Evolutionary conservation across 23 tunicate genomes (phyloP), one percentile per base, ranked within the genome.

Genomic region (Aplidium turbinatum): DNA sequence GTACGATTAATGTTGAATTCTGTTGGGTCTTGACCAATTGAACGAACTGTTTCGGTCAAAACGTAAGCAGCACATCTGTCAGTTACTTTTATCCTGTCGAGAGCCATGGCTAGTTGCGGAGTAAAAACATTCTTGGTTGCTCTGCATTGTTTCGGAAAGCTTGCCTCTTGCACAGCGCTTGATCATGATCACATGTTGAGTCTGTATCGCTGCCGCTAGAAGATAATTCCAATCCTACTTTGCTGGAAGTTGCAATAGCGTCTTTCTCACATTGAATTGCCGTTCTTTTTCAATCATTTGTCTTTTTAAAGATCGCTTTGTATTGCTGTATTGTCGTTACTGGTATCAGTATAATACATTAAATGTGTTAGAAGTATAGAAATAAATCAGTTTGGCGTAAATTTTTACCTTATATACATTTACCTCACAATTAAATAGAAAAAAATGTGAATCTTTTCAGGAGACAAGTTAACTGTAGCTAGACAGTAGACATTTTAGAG

Each of bases 41-140:
- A 60, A 60, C 67, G 31, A 7, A 60, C 67, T 5, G 67, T 60
- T 60, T 60, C 67, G 6, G 36, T 60, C 31, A 60, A n/a, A 60
- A 26, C 67, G 31, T 29, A 60, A 60, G 67, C 7, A 60, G 35
- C 67, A 60, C 38, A 60, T 60, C 67, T 60, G 67, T 60, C 67
- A 29, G 35, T 60, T 22, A 60, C 35, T 60, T 60, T 60, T 4
- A 16, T 30, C 21, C 67, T 19, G 67, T 60, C 35, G 31, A 27
- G 67, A 60, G 67, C 67, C 67, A 60, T 60, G 5, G 67, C 67
- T 60, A 60, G 31, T 60, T 60, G 67, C 6, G 67, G 67, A 60
- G 67, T 60, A 29, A 30, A 35, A 60, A 60, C 67, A 60, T 60
- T 60, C 21, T 29, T 60, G 18, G 67, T 4, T 6, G 67, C 67